Evolutionary conservation across 2,888 invertebrate species (phyloP), one percentile per base, ranked within the genome.

Genomic region (Thecophora atra): DNA sequence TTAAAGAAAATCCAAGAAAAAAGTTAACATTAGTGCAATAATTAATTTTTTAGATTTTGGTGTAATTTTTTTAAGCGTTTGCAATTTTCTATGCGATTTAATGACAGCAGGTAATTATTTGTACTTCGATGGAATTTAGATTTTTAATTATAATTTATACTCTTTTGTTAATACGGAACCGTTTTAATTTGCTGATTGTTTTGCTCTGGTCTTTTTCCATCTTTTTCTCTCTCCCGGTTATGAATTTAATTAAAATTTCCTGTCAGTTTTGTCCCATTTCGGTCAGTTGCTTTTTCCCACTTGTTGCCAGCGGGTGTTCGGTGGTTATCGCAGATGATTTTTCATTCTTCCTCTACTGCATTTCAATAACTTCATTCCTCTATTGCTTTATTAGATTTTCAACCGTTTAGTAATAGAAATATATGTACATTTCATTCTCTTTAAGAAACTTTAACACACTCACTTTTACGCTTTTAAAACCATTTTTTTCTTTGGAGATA

Each of bases 231-330:
- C 19, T 37, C 8, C 47, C 51, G 37, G 37, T 17, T 64, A 47
- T 64, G 47, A 44, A 19, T 64, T 47, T 64, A 63, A 47, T 64
- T 64, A 47, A 47, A 47, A 64, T 64, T 64, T 64, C 51, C 47
- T 21, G n/a, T 47, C 64, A 64, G 7, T 64, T 44, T 47, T 64
- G 47, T 8, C 30, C 17, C n/a, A 26, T 26, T 60, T 60, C 8
- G 19, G 8, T 6, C 26, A 8, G 58, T 13, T 28, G 28, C n/a
- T 58, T n/a, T 58, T 6, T 17, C 58, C 7, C 13, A n/a, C 47
- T 47, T 47, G 17, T 47, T 47, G 47, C n/a, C 47, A n/a, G 47
- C 8, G 47, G 47, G 17, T 11, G 3, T 1, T 54, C 13, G 15
- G 21, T 54, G 13, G 54, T n/a, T 56, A 26, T 56, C 5, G 56